Base-by-base conservation (phyloP, 2,888 invertebrate genomes). In the Drosophila nr. medialis region DNA sequence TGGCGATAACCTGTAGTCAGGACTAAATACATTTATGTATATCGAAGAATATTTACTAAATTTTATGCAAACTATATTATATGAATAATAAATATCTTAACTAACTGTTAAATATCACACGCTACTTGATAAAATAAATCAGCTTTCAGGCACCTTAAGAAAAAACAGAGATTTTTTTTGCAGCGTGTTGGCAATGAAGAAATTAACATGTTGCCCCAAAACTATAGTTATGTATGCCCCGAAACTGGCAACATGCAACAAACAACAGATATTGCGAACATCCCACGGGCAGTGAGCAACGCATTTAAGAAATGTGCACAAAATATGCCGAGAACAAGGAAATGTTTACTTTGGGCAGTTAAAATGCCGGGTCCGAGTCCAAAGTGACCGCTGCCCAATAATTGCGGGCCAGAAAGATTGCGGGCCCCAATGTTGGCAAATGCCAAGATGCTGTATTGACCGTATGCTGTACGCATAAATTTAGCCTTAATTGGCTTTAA, bases 401-500 rank as follows among this genome's bases (percentile, higher is more conserved):
- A 81, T 81, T 81, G 75, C 75, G 53, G 71, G 55, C 70, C 64
- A 29, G 36, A 69, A 62, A 45, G 54, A 27, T n/a, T n/a, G n/a
- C n/a, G 63, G 58, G 53, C 30, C 15, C 49, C 64, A 38, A 55
- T 34, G 64, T 66, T 66, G 64, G 64, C 54, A 49, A 68, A 62
- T 71, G 63, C 53, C 68, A 71, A 70, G 77, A 71, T 75, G 72
- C 53, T 48, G 65, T 58, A 76, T 79, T 81, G 81, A 71, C 82
- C 79, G 77, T 75, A 75, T 84, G 81, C 82, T 75, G 87, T 60
- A 85, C 89, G 86, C 87, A 89, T 89, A 89, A 89, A 89, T 89
- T 90, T 89, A 83, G 75, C 89, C 87, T 83, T 89, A 89, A 89
- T 89, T 89, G 89, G 90, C 82, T 86, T 82, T 89, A 89, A 89